A percentile compares a stretch with the other conserved stretches of the same genome.
These are phyloP conservation scores for Spermophilus dauricus DNA, from an alignment of 2,113 vertebrate species.

Conservation along the genomic window DNA sequence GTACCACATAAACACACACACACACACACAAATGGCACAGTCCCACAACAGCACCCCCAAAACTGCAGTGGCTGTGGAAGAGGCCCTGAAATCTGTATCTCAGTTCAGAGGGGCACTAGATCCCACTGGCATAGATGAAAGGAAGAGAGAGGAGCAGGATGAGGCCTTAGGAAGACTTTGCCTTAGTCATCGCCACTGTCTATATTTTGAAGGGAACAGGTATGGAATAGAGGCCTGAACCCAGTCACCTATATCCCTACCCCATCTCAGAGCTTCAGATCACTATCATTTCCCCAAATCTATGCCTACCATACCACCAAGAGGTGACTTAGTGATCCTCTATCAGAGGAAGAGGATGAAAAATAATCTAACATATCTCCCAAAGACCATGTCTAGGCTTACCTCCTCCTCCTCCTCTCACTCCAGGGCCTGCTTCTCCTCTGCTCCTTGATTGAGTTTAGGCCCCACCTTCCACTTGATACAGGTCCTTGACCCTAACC, in stretches of 20 bases:
- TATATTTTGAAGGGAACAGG: not conserved
- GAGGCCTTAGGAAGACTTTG: not conserved
- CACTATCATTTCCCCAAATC: not conserved
- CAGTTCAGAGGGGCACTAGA: not conserved
- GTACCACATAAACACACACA: too few species aligned
- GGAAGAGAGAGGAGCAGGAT: not conserved
- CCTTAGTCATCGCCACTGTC: not conserved
- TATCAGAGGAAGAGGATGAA: too few species aligned
- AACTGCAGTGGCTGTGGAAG: not conserved
- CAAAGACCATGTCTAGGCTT: not conserved
- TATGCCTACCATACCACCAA: not conserved
- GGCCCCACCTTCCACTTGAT: not conserved
- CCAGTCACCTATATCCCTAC: not conserved
- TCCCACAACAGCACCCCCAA: too few species aligned
- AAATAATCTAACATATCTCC: not conserved
- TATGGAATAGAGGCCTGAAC: not conserved
- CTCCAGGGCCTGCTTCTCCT: not conserved
- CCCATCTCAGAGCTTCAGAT: not conserved
- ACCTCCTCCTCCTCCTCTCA: not conserved
- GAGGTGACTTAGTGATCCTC: not conserved
- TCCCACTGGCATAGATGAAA: not conserved
- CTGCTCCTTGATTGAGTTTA: not conserved
- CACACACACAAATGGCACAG: not conserved
- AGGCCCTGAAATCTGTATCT: not conserved
- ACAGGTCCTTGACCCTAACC: not conserved